These are phyloP conservation scores for Arizona elegans DNA, from an alignment of 2,113 vertebrate genomes.

Conservation along the genomic window DNA sequence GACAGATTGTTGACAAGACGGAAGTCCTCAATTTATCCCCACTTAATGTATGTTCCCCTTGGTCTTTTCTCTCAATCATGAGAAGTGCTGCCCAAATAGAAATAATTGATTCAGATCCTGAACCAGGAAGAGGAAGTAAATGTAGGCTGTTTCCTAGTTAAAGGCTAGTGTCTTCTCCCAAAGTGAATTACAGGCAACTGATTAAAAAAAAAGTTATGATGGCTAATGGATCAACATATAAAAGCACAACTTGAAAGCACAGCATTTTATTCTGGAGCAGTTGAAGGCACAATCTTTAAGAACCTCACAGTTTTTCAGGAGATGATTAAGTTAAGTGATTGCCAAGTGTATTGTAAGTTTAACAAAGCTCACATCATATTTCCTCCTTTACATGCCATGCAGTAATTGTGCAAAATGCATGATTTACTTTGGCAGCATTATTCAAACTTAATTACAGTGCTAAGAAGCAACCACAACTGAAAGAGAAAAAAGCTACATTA, in stretches of 20 bases:
- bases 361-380: constrained; percentile 64
- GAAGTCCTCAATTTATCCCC: not conserved
- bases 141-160: constrained; percentile 17
- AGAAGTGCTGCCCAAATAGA: not conserved
- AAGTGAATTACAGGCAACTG: constrained; percentile 12
- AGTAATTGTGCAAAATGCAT: constrained; percentile 63
- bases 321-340: constrained; percentile 66
- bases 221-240: constrained; percentile 4
- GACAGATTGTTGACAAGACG: not conserved
- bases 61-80: not conserved
- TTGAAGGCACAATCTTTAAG: constrained; percentile 53
- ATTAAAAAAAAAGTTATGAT: not conserved
- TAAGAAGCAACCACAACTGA: constrained; percentile 62
- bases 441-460: constrained; percentile 68
- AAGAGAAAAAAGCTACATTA: constrained; percentile 60
- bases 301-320: constrained; percentile 31
- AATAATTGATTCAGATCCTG: constrained; percentile 17
- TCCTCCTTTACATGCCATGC: constrained; percentile 57
- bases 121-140: constrained; percentile 14
- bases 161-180: constrained; percentile 7
- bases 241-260: constrained; percentile 17
- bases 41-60: not conserved
- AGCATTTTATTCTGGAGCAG: constrained; percentile 50
- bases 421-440: constrained; percentile 67
- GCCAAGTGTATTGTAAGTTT: constrained; percentile 65